Percentiles rank a stretch among this genome's conserved stretches.
These are phyloP conservation scores for Lypha dubia DNA, from an alignment of 2,888 invertebrate genomes.

Conservation along the genomic window DNA sequence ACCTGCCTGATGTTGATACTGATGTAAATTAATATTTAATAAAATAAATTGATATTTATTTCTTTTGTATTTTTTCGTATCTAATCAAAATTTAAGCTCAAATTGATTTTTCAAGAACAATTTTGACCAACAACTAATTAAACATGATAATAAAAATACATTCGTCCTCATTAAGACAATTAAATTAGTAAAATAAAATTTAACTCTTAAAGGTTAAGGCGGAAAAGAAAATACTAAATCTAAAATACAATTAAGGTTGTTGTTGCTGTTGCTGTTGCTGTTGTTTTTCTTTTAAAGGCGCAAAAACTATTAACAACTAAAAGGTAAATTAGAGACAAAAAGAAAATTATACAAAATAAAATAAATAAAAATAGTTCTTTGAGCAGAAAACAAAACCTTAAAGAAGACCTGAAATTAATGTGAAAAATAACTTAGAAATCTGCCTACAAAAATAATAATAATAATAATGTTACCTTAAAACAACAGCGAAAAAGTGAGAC, in stretches of 20 bases:
- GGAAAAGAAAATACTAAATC: not conserved
- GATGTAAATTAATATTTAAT: too few species aligned
- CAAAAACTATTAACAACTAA: constrained; percentile 46
- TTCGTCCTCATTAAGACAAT: not conserved
- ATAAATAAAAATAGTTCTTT: constrained; percentile 7
- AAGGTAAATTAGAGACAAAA: constrained; percentile 51
- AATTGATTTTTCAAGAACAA: too few species aligned
- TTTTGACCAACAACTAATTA: not conserved
- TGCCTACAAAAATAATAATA: constrained; percentile 39
- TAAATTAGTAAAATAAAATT: not conserved
- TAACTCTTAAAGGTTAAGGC: constrained; percentile 1
- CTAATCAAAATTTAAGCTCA: too few species aligned
- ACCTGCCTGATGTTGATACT: too few species aligned
- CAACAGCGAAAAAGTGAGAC: constrained; percentile 38
- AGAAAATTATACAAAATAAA: constrained; percentile 16
- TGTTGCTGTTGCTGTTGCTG: too few species aligned
- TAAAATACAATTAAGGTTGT: constrained; percentile 42
- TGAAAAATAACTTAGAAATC: constrained; percentile 44
- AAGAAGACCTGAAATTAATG: not conserved
- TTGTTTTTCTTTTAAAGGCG: constrained; percentile 26
- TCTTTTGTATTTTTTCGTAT: too few species aligned
- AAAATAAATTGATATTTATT: too few species aligned
- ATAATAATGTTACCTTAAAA: constrained; percentile 13
- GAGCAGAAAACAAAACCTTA: not conserved
- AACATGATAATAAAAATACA: not conserved